Percentiles rank a stretch among this genome's conserved stretches.
These are phyloP conservation scores for Forbesichthys papilliferus DNA, from an alignment of 2,113 vertebrate species.

Conservation along the genomic window DNA sequence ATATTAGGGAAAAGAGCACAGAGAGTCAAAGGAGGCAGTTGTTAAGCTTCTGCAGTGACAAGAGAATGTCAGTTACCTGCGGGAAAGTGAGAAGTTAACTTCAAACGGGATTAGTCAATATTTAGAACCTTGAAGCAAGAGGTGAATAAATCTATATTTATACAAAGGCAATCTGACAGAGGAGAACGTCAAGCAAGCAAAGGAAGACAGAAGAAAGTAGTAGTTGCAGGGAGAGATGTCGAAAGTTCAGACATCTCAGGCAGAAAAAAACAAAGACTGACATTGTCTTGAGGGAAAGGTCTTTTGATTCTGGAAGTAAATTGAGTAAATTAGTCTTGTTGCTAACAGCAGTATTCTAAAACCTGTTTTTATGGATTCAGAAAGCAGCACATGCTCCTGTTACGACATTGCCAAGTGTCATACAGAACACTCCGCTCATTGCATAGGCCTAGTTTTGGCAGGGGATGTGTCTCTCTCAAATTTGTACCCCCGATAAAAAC, in stretches of 20 bases:
- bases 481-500: no score
- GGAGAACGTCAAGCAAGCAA: background rate
- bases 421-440: no score
- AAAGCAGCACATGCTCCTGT: no score
- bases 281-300: no score
- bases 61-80: background rate
- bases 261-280: background rate
- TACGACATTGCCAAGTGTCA: no score
- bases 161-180: background rate
- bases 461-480: no score
- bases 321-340: no score
- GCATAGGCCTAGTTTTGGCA: no score
- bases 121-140: slow-evolving; percentile 2
- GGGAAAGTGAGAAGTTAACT: slow-evolving; percentile 9
- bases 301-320: no score
- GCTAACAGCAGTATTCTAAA: no score
- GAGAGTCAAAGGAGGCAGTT: slow-evolving; percentile 22
- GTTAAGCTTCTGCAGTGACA: slow-evolving; percentile 19
- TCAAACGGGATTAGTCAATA: slow-evolving; percentile 26
- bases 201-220: background rate
- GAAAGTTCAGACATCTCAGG: background rate
- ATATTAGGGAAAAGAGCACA: slow-evolving; percentile 28
- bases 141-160: background rate
- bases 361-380: no score
- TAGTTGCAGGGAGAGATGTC: background rate